Base-by-base conservation (phyloP, 2,797 vertebrate genomes). In the Hybognathus amarus region DNA sequence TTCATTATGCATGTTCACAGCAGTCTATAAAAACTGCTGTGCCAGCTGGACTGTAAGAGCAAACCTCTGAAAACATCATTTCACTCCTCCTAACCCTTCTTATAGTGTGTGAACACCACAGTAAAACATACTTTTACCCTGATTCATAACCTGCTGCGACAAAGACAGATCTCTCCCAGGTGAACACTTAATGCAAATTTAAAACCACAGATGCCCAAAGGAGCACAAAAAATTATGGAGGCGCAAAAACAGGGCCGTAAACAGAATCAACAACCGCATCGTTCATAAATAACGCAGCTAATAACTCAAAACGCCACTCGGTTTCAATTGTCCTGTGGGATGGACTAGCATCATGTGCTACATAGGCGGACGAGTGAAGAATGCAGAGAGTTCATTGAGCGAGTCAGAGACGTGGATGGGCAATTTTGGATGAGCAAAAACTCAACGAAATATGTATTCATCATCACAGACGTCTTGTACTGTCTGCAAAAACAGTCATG, bases 101-200 rank as follows among this genome's bases (percentile, higher is more conserved):
- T 27, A 77, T 7, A 42, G 56, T 3, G 36, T 20, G 36, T 30
- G 36, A 42, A 77, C 24, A 20, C 38, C 38, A 63, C 38, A 30
- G 54, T 63, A 42, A 71, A 80, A 47, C 30, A 73, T 36, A 73
- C 54, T 36, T 59, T 63, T 63, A 73, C 27, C 24, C 67, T 70
- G 52, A 71, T 81, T 73, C 47, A 73, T 45, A 47, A 24, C 18
- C 10, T 18, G 59, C 59, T 22, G 24, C 22, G 59, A 79, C 83
- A 82, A 78, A 68, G 69, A 83, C 33, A 50, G 76, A 82, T 54
- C 73, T 78, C 22, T 71, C 83, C 79, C 78, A 77, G 47, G 77
- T 80, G 83, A 82, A 45, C 20, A 61, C 47, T 82, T 64, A 87
- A 82, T 82, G 69, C 47, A 79, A 59, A 82, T 79, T 47, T 59